Conservation (phyloP, 2,888 invertebrate genomes). For the Tetramorium bicarinatum region DNA sequence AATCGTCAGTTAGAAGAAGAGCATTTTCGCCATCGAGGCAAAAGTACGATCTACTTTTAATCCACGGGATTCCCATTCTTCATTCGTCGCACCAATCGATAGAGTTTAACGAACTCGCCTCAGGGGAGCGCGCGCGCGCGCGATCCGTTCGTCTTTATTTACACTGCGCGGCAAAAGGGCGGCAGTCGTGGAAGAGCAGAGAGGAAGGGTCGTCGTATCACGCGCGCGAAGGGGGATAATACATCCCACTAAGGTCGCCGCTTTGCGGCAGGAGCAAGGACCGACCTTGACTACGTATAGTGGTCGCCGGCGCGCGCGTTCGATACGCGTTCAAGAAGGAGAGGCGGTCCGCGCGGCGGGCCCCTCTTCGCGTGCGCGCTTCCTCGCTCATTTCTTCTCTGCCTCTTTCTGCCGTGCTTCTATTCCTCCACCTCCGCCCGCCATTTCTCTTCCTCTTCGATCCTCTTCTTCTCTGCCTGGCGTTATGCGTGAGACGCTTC, state of each 20-base stretch:
- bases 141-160: conserved; percentile 63
- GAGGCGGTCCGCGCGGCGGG: neutral
- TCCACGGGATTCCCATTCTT: conserved; percentile 32
- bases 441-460: conserved; percentile 23
- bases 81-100: conserved; percentile 45
- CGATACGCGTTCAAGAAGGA: conserved; percentile 78
- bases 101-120: conserved; percentile 52
- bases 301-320: conserved; percentile 82
- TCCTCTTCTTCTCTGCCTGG: neutral
- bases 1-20: neutral
- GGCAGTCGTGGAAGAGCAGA: conserved; percentile 52
- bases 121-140: conserved; percentile 24
- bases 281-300: conserved; percentile 84
- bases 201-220: conserved; percentile 67
- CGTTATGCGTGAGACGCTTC: conserved; percentile 12
- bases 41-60: conserved; percentile 43
- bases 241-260: conserved; percentile 78
- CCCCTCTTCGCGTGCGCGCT: conserved; percentile 64
- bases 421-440: conserved; percentile 54
- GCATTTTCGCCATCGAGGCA: conserved; percentile 1
- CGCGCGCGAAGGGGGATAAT: conserved; percentile 68
- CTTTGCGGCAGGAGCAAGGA: conserved; percentile 82
- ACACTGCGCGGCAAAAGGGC: conserved; percentile 57
- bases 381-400: conserved; percentile 60
- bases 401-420: conserved; percentile 44